These are phyloP conservation scores for Cerceris rybyensis DNA, from an alignment of 2,888 invertebrate genomes.

Conservation along the genomic window DNA sequence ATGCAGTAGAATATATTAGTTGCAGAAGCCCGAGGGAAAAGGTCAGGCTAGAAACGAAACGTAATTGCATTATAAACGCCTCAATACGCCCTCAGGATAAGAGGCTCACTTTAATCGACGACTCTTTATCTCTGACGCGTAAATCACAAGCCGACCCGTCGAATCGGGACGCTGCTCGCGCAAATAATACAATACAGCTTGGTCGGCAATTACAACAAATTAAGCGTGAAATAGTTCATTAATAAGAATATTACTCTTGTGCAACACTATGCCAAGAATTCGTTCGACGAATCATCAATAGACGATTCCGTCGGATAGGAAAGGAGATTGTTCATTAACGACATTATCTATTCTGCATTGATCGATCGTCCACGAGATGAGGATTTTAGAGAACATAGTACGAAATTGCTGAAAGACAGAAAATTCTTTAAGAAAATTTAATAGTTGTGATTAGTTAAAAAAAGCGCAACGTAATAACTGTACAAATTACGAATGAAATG, in stretches of 20 bases:
- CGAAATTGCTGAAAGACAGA: no score
- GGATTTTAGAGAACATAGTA: no score
- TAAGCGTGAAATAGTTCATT: conserved; percentile 47
- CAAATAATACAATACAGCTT: conserved; percentile 26
- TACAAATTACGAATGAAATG: no score
- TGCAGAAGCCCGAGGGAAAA: conserved; percentile 28
- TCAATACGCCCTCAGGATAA: conserved; percentile 31
- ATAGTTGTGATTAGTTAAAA: no score
- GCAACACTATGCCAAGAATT: no score
- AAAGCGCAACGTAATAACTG: no score
- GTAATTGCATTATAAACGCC: conserved; percentile 47
- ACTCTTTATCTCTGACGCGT: conserved; percentile 42
- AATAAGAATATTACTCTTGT: conserved; percentile 34
- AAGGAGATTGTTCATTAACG: no score
- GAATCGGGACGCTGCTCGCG: conserved; percentile 43
- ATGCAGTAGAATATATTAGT: conserved; percentile 30
- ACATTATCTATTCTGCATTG: no score
- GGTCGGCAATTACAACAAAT: conserved; percentile 44
- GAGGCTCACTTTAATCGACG: conserved; percentile 41
- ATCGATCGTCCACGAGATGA: no score
- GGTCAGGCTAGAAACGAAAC: conserved; percentile 29
- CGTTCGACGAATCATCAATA: no score
- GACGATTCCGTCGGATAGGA: no score
- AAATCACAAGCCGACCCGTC: conserved; percentile 38
- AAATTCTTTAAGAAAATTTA: no score